Conservation (phyloP, 2,113 vertebrate species). For the Pangasianodon hypophthalmus region DNA sequence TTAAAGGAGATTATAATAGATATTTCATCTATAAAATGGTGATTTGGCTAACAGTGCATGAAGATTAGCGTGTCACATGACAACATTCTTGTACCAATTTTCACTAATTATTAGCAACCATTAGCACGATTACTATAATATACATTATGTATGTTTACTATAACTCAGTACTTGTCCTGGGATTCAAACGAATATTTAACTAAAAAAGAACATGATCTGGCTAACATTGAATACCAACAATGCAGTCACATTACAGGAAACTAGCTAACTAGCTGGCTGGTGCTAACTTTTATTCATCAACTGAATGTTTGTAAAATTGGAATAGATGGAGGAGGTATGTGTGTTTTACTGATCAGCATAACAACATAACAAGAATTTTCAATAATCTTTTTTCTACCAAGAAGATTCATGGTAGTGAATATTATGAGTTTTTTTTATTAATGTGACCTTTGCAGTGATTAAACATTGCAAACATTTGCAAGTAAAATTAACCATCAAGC, state of each 20-base stretch:
- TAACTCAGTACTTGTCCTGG: neutral
- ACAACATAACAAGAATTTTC: neutral
- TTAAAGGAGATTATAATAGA: neutral
- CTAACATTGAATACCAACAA: neutral
- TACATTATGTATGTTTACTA: neutral
- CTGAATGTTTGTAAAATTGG: neutral
- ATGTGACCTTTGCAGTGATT: neutral
- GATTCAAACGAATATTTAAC: neutral
- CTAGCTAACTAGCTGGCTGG: neutral
- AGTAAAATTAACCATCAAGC: neutral
- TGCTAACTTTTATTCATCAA: neutral
- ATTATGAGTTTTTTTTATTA: neutral
- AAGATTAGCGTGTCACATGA: neutral
- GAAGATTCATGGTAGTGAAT: neutral
- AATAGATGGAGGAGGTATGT: neutral
- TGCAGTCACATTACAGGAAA: neutral
- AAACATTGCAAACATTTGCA: neutral
- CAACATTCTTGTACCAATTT: neutral
- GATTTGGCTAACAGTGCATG: neutral
- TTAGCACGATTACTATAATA: neutral
- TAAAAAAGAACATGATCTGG: neutral
- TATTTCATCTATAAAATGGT: neutral
- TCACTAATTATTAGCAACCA: neutral
- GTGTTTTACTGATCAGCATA: neutral
- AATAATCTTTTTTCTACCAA: too few species aligned